These are phyloP conservation scores for Molossus molossus DNA, from an alignment of 2,797 vertebrate genomes.

Conservation along the genomic window DNA sequence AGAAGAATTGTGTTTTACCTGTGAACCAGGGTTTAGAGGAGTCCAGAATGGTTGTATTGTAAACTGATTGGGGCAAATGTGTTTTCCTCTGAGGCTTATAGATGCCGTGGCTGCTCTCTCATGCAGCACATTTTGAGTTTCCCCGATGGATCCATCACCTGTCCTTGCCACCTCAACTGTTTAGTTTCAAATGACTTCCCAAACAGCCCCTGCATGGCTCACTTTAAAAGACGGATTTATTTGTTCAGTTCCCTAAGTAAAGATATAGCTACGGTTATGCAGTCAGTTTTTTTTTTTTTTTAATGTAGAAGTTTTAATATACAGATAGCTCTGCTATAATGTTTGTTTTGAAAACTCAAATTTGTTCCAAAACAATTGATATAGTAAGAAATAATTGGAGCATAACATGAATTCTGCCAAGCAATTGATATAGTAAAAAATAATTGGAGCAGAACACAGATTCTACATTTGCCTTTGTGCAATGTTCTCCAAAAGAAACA, in stretches of 20 bases:
- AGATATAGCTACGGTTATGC: neutral
- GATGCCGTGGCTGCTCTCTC: neutral
- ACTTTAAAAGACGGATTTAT: neutral
- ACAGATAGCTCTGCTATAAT: neutral
- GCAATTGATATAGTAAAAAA: neutral
- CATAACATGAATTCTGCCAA: neutral
- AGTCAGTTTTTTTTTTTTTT: constrained; percentile 33
- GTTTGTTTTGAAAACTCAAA: constrained; percentile 31
- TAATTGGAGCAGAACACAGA: neutral
- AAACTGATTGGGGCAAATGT: neutral
- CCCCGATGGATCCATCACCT: neutral
- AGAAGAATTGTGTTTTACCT: neutral
- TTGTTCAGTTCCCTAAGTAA: neutral
- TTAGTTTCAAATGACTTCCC: constrained; percentile 56
- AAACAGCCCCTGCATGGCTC: neutral
- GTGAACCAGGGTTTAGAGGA: rapidly evolving
- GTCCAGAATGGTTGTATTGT: neutral
- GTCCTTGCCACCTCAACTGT: neutral
- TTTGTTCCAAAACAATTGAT: neutral
- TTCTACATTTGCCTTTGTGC: neutral
- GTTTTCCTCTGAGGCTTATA: neutral
- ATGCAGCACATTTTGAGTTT: neutral
- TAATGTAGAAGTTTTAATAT: neutral
- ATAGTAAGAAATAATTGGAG: neutral
- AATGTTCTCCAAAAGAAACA: neutral